A percentile compares a stretch with the other conserved stretches of the same genome.
Conservation (phyloP, 2,113 vertebrate genomes). For the Opisthocomus hoazin region DNA sequence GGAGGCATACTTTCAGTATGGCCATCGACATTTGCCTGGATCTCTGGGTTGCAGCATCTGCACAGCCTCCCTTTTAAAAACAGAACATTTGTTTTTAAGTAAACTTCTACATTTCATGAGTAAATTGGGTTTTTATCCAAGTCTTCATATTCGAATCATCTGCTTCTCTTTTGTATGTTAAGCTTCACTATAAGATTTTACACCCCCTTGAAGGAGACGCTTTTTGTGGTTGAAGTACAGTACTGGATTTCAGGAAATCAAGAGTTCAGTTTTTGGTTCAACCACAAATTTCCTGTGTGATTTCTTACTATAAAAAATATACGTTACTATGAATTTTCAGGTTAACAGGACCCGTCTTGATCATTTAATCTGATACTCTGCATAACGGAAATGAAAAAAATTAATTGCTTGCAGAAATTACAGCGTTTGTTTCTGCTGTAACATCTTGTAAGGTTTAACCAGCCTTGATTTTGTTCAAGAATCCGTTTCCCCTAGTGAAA, state of each 20-base stretch:
- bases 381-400: neutral
- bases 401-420: neutral
- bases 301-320: neutral
- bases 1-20: neutral
- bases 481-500: neutral
- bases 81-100: neutral
- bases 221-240: slow-evolving; percentile 24
- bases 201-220: neutral
- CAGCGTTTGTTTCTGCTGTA: neutral
- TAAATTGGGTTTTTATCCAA: neutral
- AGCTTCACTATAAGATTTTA: slow-evolving; percentile 20
- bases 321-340: neutral
- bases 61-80: neutral
- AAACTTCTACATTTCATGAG: neutral
- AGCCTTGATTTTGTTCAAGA: neutral
- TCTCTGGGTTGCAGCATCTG: neutral
- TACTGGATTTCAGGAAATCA: slow-evolving; percentile 50
- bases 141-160: neutral
- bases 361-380: neutral
- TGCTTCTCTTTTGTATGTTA: neutral
- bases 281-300: slow-evolving; percentile 43
- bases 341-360: neutral
- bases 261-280: slow-evolving; percentile 39
- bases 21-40: neutral
- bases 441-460: neutral